Evolutionary conservation across 2,113 vertebrate genomes (phyloP).

Genomic region (Cyphomyrus discorhynchus): DNA sequence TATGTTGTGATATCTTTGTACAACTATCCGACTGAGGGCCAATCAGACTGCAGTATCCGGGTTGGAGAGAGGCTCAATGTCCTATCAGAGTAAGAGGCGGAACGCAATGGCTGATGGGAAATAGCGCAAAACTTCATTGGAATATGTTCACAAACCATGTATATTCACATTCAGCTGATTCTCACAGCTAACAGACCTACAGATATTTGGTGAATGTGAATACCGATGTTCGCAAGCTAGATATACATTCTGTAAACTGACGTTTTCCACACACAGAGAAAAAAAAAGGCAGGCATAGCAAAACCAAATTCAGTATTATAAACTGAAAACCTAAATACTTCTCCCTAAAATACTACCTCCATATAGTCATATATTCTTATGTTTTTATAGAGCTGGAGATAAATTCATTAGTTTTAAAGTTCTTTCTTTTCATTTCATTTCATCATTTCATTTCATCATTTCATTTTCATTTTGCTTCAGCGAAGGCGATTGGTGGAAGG

Average conservation of each 20-base stretch:
- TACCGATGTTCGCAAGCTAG: neutral
- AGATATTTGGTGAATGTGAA: neutral
- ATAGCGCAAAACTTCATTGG: neutral
- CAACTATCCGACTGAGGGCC: conserved; percentile 49
- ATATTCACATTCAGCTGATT: neutral
- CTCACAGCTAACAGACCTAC: neutral
- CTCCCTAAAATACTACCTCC: neutral
- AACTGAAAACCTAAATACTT: neutral
- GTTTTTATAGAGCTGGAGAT: neutral
- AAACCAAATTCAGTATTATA: neutral
- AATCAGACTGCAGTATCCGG: conserved; percentile 40
- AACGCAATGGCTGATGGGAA: neutral
- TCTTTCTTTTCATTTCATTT: neutral
- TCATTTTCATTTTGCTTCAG: conserved; percentile 41
- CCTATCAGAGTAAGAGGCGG: conserved; percentile 62
- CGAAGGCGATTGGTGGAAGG: conserved; percentile 69
- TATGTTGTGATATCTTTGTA: conserved; percentile 57
- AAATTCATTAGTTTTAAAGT: neutral
- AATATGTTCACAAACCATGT: neutral
- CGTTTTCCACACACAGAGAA: neutral
- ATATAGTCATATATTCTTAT: neutral
- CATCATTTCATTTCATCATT: neutral
- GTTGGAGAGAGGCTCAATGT: conserved; percentile 62
- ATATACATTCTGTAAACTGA: neutral
- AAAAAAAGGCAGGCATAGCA: neutral